Percentiles rank a stretch among this genome's conserved stretches.
Conservation (phyloP, 2,113 vertebrate species). For the Vanacampus margaritifer region DNA sequence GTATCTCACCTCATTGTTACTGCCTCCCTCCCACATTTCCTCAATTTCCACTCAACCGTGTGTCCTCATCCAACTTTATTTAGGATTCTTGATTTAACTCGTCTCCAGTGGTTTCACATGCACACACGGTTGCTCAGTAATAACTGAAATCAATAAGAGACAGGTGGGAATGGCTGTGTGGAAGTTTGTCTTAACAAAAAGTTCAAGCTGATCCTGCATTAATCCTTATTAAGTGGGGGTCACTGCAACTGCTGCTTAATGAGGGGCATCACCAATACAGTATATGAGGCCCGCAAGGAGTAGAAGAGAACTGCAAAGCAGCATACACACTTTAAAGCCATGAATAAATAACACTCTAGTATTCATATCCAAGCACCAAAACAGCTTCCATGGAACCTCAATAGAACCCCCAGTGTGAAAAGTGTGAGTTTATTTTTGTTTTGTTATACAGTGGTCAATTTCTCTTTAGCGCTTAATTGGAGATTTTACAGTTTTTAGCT, state of each 20-base stretch:
- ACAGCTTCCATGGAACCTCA: conserved; percentile 7
- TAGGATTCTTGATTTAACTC: conserved; percentile 25
- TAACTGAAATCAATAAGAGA: conserved; percentile 45
- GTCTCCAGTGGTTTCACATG: conserved; percentile 21
- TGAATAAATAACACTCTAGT: conserved; percentile 49
- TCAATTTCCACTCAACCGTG: background rate
- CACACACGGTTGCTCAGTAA: conserved; percentile 16
- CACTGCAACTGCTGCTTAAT: conserved; percentile 34
- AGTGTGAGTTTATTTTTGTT: background rate
- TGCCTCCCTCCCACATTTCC: background rate
- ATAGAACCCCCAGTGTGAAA: background rate
- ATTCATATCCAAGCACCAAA: conserved; percentile 19
- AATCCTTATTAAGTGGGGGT: conserved; percentile 58
- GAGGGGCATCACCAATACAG: conserved; percentile 39
- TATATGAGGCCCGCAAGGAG: conserved; percentile 14
- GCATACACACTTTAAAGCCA: conserved; percentile 10
- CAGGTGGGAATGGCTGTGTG: conserved; percentile 22
- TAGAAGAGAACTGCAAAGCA: conserved; percentile 33
- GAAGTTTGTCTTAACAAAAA: conserved; percentile 35
- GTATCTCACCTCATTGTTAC: background rate
- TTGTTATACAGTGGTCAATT: background rate
- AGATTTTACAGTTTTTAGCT: background rate
- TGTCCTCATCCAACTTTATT: conserved; percentile 9
- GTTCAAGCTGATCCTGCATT: conserved; percentile 55
- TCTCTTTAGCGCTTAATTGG: background rate